Percentiles rank a stretch among this genome's conserved stretches.
Conservation (phyloP, 2,888 invertebrate genomes). For the Mesopsocus fuscifrons region DNA sequence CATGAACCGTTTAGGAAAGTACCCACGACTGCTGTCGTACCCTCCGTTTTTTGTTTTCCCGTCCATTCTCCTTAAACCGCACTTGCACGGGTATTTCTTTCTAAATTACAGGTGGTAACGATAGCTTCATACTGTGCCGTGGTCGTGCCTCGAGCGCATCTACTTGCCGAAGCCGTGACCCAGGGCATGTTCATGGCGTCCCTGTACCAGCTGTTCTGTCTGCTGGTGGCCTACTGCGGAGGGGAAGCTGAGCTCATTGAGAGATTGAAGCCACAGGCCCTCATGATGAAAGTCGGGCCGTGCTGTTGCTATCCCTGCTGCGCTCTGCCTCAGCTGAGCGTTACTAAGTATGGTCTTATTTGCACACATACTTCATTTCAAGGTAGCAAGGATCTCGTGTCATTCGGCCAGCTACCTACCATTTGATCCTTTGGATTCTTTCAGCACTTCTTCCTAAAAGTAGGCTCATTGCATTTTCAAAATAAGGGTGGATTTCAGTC, state of each 20-base stretch:
- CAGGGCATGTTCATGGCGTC: conserved; percentile 48
- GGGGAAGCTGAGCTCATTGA: conserved; percentile 38
- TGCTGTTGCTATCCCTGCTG: conserved; percentile 60
- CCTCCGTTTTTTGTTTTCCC: too few species aligned
- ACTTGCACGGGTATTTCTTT: too few species aligned
- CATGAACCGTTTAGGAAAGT: too few species aligned
- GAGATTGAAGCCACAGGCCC: conserved; percentile 32
- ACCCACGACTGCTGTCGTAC: too few species aligned
- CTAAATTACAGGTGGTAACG: conserved; percentile 39
- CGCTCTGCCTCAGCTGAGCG: conserved; percentile 33
- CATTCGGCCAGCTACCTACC: too few species aligned
- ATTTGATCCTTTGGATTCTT: too few species aligned
- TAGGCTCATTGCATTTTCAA: too few species aligned
- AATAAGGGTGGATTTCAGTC: too few species aligned
- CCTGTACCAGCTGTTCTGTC: conserved; percentile 47
- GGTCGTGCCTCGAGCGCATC: conserved; percentile 40
- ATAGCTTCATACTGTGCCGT: conserved; percentile 35
- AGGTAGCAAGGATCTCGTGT: too few species aligned
- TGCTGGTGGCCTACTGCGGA: conserved; percentile 43
- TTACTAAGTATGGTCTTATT: conserved; percentile 32
- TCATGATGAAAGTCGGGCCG: conserved; percentile 42
- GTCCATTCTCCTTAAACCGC: too few species aligned
- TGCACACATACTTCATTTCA: too few species aligned
- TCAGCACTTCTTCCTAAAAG: too few species aligned
- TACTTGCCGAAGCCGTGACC: conserved; percentile 45